phyloP scores from a whole-genome alignment of 2,113 vertebrate species.

The Amia ocellicauda region DNA sequence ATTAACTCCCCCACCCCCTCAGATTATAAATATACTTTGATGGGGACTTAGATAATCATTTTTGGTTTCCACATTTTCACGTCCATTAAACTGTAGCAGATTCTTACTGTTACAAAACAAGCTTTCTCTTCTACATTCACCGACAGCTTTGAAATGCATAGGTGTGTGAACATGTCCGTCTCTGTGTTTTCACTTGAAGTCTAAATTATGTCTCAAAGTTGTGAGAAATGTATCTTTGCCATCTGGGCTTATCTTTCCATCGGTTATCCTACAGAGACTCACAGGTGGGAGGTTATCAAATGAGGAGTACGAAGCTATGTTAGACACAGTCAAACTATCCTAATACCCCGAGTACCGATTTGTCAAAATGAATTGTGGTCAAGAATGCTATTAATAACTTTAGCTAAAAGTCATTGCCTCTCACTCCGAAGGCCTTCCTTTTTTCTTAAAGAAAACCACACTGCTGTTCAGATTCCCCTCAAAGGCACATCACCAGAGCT shows the following conservation, averaged over 20 bases:
- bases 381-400: constrained; percentile 64
- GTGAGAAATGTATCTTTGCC: constrained; percentile 42
- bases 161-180: constrained; percentile 35
- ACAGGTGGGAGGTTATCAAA: constrained; percentile 69
- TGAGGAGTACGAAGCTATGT: constrained; percentile 54
- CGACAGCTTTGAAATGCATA: constrained; percentile 47
- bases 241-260: constrained; percentile 65
- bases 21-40: no score
- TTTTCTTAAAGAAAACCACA: constrained; percentile 55
- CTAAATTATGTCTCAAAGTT: constrained; percentile 41
- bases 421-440: constrained; percentile 51
- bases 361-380: constrained; percentile 76
- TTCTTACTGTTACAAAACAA: no score
- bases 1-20: no score
- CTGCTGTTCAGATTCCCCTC: constrained; percentile 47
- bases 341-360: constrained; percentile 62
- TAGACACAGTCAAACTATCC: constrained; percentile 62
- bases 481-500: constrained; percentile 63
- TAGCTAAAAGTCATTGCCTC: constrained; percentile 32
- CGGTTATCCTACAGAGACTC: constrained; percentile 60
- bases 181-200: constrained; percentile 48
- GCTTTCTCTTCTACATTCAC: background rate
- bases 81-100: no score
- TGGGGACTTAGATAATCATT: no score
- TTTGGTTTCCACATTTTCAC: no score